A percentile compares a stretch with the other conserved stretches of the same genome.
These are phyloP conservation scores for Labeo rohita DNA, from an alignment of 2,113 vertebrate species.

Conservation along the genomic window DNA sequence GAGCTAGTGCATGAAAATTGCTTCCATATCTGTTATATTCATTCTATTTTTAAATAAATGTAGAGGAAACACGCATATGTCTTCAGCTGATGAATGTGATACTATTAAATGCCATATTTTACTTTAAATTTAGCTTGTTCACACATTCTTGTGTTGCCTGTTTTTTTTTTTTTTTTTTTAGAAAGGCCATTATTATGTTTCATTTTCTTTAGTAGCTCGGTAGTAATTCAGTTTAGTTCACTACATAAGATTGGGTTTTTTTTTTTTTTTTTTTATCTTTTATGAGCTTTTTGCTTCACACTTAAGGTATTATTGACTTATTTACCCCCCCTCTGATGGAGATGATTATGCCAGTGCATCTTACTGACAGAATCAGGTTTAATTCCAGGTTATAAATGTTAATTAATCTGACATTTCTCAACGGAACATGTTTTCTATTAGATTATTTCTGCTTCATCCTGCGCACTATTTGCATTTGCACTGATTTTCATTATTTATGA, in stretches of 20 bases:
- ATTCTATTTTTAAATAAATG: background rate
- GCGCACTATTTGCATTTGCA: background rate
- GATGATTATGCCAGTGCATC: slow-evolving; percentile 15
- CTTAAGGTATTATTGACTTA: background rate
- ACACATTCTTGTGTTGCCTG: background rate
- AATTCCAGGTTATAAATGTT: background rate
- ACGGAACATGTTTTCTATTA: slow-evolving; percentile 1
- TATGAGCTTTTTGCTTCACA: background rate
- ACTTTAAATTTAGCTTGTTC: background rate
- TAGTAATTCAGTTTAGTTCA: background rate
- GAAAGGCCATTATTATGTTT: background rate
- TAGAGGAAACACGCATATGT: background rate
- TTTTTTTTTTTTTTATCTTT: background rate
- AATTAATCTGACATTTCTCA: background rate
- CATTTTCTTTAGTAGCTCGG: too few relatives aligned
- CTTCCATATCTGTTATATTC: background rate
- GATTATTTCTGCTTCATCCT: slow-evolving; percentile 34
- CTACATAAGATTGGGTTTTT: background rate
- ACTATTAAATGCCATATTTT: background rate
- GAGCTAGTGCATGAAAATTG: background rate
- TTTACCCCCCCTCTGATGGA: background rate
- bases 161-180: background rate
- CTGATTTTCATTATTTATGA: slow-evolving; percentile 16
- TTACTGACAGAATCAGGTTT: background rate
- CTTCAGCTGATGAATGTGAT: background rate